phyloP scores from a whole-genome alignment of 2,797 vertebrate genomes.

The Fistularia tabacaria region DNA sequence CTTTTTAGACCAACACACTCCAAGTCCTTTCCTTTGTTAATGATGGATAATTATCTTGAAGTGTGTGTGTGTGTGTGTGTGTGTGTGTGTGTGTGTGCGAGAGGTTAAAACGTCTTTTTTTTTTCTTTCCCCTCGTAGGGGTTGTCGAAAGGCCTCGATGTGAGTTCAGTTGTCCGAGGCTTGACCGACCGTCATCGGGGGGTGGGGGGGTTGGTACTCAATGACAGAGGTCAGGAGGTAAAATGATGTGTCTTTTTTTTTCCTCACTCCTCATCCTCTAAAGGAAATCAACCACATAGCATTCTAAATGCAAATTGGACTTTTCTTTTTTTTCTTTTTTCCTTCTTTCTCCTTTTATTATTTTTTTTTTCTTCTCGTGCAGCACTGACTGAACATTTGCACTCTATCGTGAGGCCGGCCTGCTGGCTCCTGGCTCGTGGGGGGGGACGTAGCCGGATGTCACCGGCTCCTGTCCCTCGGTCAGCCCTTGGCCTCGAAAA shows the following conservation, averaged over 20 bases:
- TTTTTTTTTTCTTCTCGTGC: constrained; percentile 37
- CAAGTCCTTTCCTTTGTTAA: constrained; percentile 47
- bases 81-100: neutral
- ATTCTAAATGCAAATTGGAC: constrained; percentile 65
- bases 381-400: constrained; percentile 25
- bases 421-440: too few species aligned
- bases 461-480: constrained; percentile 31
- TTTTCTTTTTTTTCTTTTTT: neutral
- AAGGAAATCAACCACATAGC: constrained; percentile 29
- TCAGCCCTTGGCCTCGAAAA: constrained; percentile 31
- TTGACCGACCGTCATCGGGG: constrained; percentile 23
- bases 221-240: constrained; percentile 48
- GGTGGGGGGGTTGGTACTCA: neutral
- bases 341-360: too few species aligned
- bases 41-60: constrained; percentile 61
- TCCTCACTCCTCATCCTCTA: constrained; percentile 25
- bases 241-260: constrained; percentile 37
- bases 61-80: constrained; percentile 17
- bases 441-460: constrained; percentile 12
- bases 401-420: constrained; percentile 14
- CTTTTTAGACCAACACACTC: constrained; percentile 32
- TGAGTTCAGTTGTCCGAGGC: constrained; percentile 33
- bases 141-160: constrained; percentile 46
- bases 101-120: constrained; percentile 49
- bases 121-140: constrained; percentile 19